A percentile compares a stretch with the other conserved stretches of the same genome.
Conservation (phyloP, 1,140 invertebrate species). For the Heliothis subflexa region DNA sequence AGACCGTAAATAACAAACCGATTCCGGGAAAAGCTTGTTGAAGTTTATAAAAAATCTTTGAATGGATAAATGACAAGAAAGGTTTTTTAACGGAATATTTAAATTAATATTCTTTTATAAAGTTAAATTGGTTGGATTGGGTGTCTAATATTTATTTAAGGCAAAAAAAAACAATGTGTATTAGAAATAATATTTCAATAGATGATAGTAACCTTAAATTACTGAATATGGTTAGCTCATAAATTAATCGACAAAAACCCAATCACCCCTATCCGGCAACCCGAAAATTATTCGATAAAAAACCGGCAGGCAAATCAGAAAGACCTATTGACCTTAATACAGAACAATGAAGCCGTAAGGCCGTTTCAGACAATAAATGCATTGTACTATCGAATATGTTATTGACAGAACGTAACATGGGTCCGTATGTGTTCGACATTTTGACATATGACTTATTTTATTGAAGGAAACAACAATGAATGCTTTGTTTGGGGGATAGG, state of each 20-base stretch:
- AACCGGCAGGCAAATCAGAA: background rate
- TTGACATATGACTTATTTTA: conserved; percentile 56
- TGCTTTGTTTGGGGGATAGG: conserved; percentile 18
- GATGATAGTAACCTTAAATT: no score
- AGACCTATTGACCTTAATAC: conserved; percentile 3
- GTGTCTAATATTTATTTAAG: no score
- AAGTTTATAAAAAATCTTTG: background rate
- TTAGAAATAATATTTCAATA: no score
- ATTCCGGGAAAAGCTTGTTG: background rate
- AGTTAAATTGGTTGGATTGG: no score
- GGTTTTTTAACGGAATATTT: no score
- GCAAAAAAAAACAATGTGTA: no score
- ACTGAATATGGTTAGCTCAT: no score
- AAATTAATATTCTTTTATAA: no score
- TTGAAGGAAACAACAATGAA: conserved; percentile 32
- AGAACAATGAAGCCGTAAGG: conserved; percentile 37
- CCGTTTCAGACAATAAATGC: conserved; percentile 42
- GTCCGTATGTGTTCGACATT: conserved; percentile 56
- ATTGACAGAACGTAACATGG: conserved; percentile 58
- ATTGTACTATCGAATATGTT: conserved; percentile 40
- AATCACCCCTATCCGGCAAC: background rate
- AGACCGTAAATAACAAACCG: background rate
- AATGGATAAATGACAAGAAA: background rate
- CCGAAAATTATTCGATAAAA: background rate
- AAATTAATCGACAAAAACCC: background rate